A percentile compares a stretch with the other conserved stretches of the same genome.
These are phyloP conservation scores for Oncorhynchus keta DNA, from an alignment of 2,113 vertebrate species.

Conservation along the genomic window DNA sequence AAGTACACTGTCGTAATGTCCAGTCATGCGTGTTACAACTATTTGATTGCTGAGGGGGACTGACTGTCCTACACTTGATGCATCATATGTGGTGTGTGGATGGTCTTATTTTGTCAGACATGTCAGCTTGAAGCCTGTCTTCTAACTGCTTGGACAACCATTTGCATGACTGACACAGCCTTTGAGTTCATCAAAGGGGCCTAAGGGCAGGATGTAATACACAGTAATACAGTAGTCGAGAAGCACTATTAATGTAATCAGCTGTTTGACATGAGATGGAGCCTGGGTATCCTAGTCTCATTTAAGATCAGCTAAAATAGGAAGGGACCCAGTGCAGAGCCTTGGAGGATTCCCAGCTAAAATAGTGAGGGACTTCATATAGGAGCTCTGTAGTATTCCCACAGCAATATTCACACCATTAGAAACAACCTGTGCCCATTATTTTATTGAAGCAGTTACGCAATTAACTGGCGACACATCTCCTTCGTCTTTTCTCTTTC, in stretches of 20 bases:
- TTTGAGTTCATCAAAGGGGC: not conserved
- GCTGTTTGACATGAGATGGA: constrained; percentile 9
- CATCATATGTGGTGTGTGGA: not conserved
- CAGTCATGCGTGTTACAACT: not conserved
- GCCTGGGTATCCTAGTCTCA: not conserved
- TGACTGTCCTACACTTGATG: not conserved
- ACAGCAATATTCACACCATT: not conserved
- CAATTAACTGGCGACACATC: constrained; percentile 17
- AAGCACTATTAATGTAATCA: not conserved
- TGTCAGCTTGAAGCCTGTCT: not conserved
- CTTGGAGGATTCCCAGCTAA: not conserved
- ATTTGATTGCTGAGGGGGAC: not conserved
- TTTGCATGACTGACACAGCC: not conserved
- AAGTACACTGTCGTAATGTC: not conserved
- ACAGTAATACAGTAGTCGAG: not conserved
- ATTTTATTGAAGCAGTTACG: constrained; percentile 36
- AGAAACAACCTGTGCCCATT: constrained; percentile 12
- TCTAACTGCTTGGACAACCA: too few species aligned
- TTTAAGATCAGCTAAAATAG: constrained; percentile 7
- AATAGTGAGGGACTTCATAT: constrained; percentile 6
- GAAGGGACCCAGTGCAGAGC: constrained; percentile 9
- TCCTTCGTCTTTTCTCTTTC: constrained; percentile 3
- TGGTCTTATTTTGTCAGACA: not conserved
- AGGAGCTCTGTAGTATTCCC: not conserved
- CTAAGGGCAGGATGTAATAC: not conserved